Percentiles rank a stretch among this genome's conserved stretches.
phyloP scores from a whole-genome alignment of 2,113 vertebrate species.

The Tursiops truncatus region DNA sequence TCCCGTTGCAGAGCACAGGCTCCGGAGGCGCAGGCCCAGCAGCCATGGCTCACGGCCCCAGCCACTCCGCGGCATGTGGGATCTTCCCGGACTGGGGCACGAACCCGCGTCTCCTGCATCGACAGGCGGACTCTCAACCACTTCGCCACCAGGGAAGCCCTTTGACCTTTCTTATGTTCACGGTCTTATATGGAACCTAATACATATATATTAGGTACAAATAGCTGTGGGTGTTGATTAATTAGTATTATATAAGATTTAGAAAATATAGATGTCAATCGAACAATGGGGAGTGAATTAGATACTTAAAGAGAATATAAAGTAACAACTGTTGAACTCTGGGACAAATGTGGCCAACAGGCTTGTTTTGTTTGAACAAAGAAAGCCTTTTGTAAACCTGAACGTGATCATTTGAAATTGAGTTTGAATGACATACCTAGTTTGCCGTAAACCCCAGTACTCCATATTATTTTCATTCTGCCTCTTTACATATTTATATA shows the following conservation, averaged over 20 bases:
- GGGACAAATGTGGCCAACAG: background rate
- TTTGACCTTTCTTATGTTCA: background rate
- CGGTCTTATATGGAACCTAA: background rate
- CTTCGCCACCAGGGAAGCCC: no score
- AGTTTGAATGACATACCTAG: background rate
- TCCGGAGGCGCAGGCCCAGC: no score
- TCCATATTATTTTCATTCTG: background rate
- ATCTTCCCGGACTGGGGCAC: no score
- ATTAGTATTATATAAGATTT: background rate
- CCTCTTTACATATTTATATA: background rate
- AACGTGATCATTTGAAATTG: background rate
- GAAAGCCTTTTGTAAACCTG: background rate
- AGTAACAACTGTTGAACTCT: background rate
- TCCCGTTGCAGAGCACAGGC: no score
- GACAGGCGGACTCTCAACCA: no score
- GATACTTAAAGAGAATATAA: background rate
- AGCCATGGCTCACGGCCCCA: no score
- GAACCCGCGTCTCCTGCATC: no score
- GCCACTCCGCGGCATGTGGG: fast-evolving
- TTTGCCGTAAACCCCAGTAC: background rate
- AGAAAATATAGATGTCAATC: background rate
- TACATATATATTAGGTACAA: no score
- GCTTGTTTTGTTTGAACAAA: background rate
- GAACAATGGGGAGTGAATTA: background rate
- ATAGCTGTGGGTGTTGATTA: background rate